phyloP scores from a whole-genome alignment of 2,797 vertebrate species.

The Manis crassicaudata region DNA sequence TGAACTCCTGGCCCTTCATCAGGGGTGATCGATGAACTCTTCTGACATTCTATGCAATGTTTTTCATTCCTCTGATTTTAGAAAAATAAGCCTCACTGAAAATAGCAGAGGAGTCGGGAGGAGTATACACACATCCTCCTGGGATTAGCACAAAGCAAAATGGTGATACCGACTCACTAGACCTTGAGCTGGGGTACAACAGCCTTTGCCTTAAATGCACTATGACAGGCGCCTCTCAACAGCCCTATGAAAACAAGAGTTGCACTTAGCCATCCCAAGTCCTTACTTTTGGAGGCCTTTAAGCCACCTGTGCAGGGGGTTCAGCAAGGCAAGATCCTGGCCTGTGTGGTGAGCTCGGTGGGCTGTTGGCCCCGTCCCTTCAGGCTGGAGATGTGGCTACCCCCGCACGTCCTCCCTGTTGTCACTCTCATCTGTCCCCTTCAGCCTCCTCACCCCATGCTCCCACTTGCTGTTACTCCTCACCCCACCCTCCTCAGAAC shows the following conservation, averaged over 20 bases:
- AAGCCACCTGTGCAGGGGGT: background rate
- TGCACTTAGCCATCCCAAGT: background rate
- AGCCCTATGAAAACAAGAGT: background rate
- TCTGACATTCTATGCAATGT: constrained; percentile 76
- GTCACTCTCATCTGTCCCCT: constrained; percentile 4
- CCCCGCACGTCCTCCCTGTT: background rate
- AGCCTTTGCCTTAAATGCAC: constrained; percentile 51
- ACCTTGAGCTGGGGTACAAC: background rate
- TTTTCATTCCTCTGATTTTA: constrained; percentile 58
- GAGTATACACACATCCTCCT: background rate
- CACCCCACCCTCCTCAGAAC: background rate
- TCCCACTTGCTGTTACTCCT: background rate
- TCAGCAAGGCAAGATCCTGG: background rate
- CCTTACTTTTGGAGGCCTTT: constrained; percentile 3
- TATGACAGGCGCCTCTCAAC: background rate
- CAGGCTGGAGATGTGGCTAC: background rate
- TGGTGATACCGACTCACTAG: background rate
- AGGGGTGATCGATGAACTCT: background rate
- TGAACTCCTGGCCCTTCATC: background rate
- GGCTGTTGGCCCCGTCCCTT: background rate
- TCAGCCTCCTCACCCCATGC: constrained; percentile 62
- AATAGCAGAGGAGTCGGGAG: background rate
- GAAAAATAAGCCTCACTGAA: constrained; percentile 10
- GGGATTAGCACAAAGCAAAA: background rate
- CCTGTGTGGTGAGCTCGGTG: fast-evolving